Base-by-base conservation (phyloP, 2,797 vertebrate genomes). In the Eulemur mongoz region DNA sequence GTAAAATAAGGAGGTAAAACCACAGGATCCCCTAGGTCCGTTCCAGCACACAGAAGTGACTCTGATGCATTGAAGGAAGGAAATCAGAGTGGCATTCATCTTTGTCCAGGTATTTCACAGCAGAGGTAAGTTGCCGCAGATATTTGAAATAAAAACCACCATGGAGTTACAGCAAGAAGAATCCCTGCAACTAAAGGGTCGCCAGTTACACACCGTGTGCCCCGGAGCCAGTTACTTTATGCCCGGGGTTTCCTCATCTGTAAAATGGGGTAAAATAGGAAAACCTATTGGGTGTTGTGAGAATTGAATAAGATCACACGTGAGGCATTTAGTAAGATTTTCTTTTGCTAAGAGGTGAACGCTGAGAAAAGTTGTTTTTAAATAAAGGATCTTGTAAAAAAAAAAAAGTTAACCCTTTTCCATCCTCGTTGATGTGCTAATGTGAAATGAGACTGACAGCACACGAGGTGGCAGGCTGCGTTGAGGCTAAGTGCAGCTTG, bases 201-300 rank as follows among this genome's bases (percentile, higher is more conserved):
- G 59, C n/a, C 87, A 43, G 61, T 48, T 70, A 78, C 63, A 65
- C 40, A 81, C 23, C 6, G 0, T 35, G 27, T 63, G 54, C 78
- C 89, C 50, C 32, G 25, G 25, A 43, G 84, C 43, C 5, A 75
- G 78, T 89, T 79, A 88, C 85, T 89, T 70, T 43, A 73, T 25
- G 50, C 81, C 22, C 9, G 17, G 10, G 10, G 45, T 89, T 89
- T 96, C 89, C 94, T 95, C 93, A 43, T 80, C 91, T 94, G 88
- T 70, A 52, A 96, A 75, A 45, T 52, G 57, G 72, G 50, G 40
- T 79, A 27, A 78, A 90, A 86, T 52, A 59, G 52, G 59, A 70
- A 27, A 89, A 65, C 45, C 61, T 78, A 1, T 3, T 35, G 89
- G 38, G 63, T 43, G 69, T 43, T 30, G 12, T n/a, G 54, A 76